Conservation (phyloP, 2,888 invertebrate genomes). For the Osmoderma eremita region DNA sequence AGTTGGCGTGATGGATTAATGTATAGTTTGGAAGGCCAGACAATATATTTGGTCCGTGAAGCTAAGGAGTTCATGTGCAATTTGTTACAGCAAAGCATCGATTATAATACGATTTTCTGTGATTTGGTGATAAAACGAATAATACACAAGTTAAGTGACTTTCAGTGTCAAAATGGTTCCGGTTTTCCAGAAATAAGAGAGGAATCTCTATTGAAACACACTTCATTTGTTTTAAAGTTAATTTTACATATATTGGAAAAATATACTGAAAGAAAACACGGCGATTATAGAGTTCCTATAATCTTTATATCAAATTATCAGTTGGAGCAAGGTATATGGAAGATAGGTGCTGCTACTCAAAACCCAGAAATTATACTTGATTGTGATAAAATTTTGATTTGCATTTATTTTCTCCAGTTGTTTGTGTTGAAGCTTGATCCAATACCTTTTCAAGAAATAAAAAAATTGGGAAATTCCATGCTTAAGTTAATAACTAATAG, state of each 20-base stretch:
- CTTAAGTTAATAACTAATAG: conserved; percentile 62
- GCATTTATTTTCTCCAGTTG: conserved; percentile 59
- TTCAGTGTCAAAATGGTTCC: conserved; percentile 60
- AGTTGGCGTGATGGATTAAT: conserved; percentile 74
- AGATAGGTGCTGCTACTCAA: conserved; percentile 63
- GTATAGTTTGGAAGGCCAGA: conserved; percentile 73
- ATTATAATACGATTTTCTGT: conserved; percentile 66
- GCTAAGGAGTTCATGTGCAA: conserved; percentile 72
- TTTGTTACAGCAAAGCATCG: conserved; percentile 69
- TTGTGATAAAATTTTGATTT: conserved; percentile 65
- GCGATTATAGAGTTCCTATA: conserved; percentile 57
- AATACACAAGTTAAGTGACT: conserved; percentile 66
- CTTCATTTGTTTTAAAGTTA: conserved; percentile 70
- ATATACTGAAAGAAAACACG: conserved; percentile 56
- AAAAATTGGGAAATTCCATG: conserved; percentile 58
- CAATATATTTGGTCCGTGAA: conserved; percentile 77
- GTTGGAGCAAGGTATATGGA: conserved; percentile 60
- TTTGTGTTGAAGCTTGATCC: conserved; percentile 32
- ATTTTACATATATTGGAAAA: conserved; percentile 68
- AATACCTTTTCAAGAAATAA: conserved; percentile 44
- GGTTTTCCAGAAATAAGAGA: conserved; percentile 66
- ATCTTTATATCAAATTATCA: conserved; percentile 61
- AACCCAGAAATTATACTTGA: conserved; percentile 64
- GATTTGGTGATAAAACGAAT: conserved; percentile 68
- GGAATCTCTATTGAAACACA: conserved; percentile 65